Conservation (phyloP, 1,140 invertebrate species). For the Heliconius hermathena region DNA sequence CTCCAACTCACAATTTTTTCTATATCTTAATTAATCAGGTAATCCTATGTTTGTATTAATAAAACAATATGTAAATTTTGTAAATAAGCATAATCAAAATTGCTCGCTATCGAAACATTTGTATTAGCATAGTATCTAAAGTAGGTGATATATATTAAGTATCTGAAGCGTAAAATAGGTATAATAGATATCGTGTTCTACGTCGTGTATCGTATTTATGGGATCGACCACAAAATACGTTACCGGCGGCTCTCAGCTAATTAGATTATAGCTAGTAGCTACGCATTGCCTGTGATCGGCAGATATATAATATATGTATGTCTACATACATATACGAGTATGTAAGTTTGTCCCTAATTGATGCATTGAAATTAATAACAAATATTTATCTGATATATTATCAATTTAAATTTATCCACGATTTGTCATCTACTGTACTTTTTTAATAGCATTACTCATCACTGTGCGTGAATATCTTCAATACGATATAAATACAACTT, state of each 20-base stretch:
- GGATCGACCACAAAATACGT: conserved; percentile 13
- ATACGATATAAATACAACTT: too few relatives aligned
- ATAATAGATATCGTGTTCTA: conserved; percentile 6
- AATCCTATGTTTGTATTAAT: neutral
- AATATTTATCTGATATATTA: neutral
- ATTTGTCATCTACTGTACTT: too few relatives aligned
- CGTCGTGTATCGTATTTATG: conserved; percentile 6
- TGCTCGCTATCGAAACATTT: neutral
- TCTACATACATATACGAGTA: neutral
- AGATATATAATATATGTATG: neutral
- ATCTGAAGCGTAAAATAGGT: conserved; percentile 24
- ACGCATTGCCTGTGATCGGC: conserved; percentile 1
- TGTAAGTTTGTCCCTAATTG: neutral
- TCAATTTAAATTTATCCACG: neutral
- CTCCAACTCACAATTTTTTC: too few relatives aligned
- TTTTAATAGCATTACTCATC: too few relatives aligned
- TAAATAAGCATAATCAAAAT: neutral
- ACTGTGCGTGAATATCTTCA: too few relatives aligned
- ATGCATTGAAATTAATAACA: neutral
- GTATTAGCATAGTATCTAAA: neutral
- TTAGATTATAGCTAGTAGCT: neutral
- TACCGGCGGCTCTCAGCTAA: conserved; percentile 6
- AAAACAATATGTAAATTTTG: neutral
- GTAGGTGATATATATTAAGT: conserved; percentile 8
- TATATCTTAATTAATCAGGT: too few relatives aligned